Evolutionary conservation across 2,797 vertebrate species (phyloP), one percentile per base, ranked within the genome.

Genomic region (Premnoplex brunnescens): DNA sequence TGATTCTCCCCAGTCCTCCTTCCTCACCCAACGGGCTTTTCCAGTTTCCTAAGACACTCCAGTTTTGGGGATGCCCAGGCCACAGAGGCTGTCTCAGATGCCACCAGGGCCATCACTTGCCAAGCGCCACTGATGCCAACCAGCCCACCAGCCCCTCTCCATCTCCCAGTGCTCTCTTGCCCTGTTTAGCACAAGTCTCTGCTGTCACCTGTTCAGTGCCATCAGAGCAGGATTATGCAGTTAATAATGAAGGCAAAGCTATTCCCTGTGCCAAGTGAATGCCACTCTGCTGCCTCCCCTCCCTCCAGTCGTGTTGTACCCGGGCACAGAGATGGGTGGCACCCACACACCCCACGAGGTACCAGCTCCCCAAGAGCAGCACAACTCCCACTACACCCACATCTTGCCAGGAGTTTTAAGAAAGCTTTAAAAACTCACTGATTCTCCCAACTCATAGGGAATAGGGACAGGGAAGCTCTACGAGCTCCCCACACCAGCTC

Each of bases 401-500:
- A 44, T 27, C 18, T 37, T 26, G 32, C 44, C 3, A 0, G 1
- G 4, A 14, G 7, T 23, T 37, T 55, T 34, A 52, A 63, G 41
- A 54, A 79, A 49, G 24, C 21, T 69, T 28, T 30, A 80, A 86
- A 82, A 86, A 91, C 37, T 54, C 28, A 7, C 12, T 37, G 2
- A 7, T 13, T 19, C 7, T 14, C 39, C 46, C 27, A 2, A 39
- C 22, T 5, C 49, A 9, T 0, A 49, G 20, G 23, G 54, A 54
- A 17, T 0, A 12, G 37, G 36, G 12, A 19, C 3, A 23, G 54
- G 22, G 68, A 74, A 82, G 51, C 26, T 78, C 3, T 15, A 27
- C 26, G 34, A 72, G 34, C 30, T 69, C 48, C 39, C 18, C 39
- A 39, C 0, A 0, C 4, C 1, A 89, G 30, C 39, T n/a, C n/a